These are phyloP conservation scores for Sylvietta virens DNA, from an alignment of 2,113 vertebrate genomes.

Conservation along the genomic window DNA sequence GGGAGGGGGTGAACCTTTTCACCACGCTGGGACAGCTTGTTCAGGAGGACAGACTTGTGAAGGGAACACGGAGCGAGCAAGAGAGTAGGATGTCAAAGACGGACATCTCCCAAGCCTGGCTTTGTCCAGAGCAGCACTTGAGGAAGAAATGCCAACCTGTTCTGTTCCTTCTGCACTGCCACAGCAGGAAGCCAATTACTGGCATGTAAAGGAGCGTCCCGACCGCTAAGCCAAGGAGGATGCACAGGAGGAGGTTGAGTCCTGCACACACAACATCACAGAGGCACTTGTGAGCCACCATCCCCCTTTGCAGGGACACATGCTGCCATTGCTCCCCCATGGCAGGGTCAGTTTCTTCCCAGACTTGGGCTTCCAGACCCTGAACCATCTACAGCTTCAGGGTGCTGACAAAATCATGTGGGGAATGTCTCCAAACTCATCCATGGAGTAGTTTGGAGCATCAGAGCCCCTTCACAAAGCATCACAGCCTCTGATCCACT, in stretches of 20 bases:
- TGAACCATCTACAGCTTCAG: neutral
- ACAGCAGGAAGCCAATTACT: neutral
- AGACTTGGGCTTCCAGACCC: neutral
- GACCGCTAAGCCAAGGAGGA: neutral
- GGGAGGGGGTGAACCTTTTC: neutral
- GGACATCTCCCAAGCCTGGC: neutral
- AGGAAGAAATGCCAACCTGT: neutral
- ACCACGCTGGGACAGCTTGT: neutral
- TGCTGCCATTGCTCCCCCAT: neutral
- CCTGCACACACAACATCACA: neutral
- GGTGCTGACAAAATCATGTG: neutral
- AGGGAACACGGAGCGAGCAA: neutral
- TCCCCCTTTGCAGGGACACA: fast-evolving
- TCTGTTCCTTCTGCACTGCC: neutral
- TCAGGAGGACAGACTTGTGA: neutral
- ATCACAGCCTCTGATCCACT: neutral
- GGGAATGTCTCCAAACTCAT: neutral
- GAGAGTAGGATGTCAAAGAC: neutral
- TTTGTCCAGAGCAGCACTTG: neutral
- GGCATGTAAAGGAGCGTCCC: neutral
- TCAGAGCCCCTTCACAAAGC: neutral
- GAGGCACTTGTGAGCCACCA: neutral
- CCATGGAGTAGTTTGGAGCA: fast-evolving
- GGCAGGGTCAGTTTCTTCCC: neutral
- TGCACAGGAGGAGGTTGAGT: neutral